Percentiles rank a stretch among this genome's conserved stretches.
phyloP scores from a whole-genome alignment of 1,140 invertebrate genomes.

The Drosophila suzukii region DNA sequence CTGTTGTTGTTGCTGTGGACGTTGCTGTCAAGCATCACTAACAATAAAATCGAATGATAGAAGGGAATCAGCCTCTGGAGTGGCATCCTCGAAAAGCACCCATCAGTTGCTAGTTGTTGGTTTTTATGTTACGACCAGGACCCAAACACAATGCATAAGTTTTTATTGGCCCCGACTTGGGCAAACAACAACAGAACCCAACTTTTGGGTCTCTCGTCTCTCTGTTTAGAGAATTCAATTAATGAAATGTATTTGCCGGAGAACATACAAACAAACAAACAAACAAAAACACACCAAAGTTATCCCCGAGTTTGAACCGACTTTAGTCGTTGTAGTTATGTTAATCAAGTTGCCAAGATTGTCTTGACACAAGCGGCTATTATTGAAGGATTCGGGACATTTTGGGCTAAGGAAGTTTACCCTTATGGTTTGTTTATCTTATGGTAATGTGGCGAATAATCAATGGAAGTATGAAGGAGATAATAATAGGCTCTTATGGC shows the following conservation, averaged over 20 bases:
- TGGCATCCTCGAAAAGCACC: slow-evolving; percentile 43
- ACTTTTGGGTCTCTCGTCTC: slow-evolving; percentile 21
- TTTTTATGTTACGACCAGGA: slow-evolving; percentile 64
- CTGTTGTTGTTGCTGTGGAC: slow-evolving; percentile 49
- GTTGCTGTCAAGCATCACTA: slow-evolving; percentile 48
- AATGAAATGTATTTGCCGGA: slow-evolving; percentile 52
- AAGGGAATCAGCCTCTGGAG: slow-evolving; percentile 42
- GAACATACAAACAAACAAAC: slow-evolving; percentile 31
- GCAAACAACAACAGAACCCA: slow-evolving; percentile 26
- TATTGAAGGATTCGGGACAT: slow-evolving; percentile 27
- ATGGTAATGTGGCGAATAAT: slow-evolving; percentile 35
- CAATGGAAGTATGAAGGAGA: background rate
- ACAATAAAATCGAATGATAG: slow-evolving; percentile 79
- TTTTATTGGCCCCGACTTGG: slow-evolving; percentile 58
- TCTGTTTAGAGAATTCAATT: slow-evolving; percentile 63
- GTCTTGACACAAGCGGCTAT: slow-evolving; percentile 38
- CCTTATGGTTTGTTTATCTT: slow-evolving; percentile 32
- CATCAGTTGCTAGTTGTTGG: slow-evolving; percentile 64
- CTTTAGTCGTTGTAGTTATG: slow-evolving; percentile 40
- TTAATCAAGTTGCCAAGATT: slow-evolving; percentile 46
- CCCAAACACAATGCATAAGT: slow-evolving; percentile 54
- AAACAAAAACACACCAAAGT: slow-evolving; percentile 1
- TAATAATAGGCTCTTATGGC: slow-evolving; percentile 19
- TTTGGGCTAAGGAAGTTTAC: slow-evolving; percentile 9
- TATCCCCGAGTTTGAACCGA: slow-evolving; percentile 4